These are phyloP conservation scores for Theonella swinhoei DNA, from an alignment of 37 sponge, comb jelly and placozoan genomes.

Conservation along the genomic window DNA sequence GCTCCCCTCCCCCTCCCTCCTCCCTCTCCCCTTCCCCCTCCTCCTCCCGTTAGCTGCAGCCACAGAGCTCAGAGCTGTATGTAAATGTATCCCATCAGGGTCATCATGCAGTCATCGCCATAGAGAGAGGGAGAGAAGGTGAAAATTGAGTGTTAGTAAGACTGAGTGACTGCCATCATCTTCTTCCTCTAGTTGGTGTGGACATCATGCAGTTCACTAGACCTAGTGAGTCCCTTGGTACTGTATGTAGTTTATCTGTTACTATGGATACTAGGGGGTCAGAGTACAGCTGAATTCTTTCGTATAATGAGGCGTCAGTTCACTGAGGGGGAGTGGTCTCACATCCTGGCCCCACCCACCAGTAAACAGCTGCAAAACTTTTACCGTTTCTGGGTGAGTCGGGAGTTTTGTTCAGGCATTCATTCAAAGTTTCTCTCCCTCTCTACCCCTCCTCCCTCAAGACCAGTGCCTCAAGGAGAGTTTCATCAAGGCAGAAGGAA, in stretches of 20 bases:
- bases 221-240: constrained; percentile 32
- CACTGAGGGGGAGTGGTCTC: constrained; percentile 72
- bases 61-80: too few species aligned
- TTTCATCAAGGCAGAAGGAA: constrained; percentile 88
- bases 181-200: constrained; percentile 69
- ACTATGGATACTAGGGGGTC: constrained; percentile 26
- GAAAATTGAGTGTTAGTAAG: background rate
- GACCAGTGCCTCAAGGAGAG: constrained; percentile 92
- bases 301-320: constrained; percentile 85
- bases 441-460: background rate
- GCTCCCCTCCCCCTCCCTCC: too few species aligned
- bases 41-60: too few species aligned
- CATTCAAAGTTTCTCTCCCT: background rate
- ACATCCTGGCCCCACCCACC: constrained; percentile 39
- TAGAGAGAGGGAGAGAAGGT: constrained; percentile 22
- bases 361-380: constrained; percentile 57
- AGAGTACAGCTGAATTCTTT: constrained; percentile 68
- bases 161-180: background rate
- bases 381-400: constrained; percentile 83
- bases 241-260: background rate
- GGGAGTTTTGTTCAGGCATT: background rate
- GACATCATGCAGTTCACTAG: constrained; percentile 82
- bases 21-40: too few species aligned
- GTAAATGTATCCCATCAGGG: constrained; percentile 90
- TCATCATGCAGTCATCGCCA: constrained; percentile 51